Evolutionary conservation across 2,113 vertebrate genomes (phyloP), one percentile per base, ranked within the genome.

Genomic region (Elephantulus edwardii): DNA sequence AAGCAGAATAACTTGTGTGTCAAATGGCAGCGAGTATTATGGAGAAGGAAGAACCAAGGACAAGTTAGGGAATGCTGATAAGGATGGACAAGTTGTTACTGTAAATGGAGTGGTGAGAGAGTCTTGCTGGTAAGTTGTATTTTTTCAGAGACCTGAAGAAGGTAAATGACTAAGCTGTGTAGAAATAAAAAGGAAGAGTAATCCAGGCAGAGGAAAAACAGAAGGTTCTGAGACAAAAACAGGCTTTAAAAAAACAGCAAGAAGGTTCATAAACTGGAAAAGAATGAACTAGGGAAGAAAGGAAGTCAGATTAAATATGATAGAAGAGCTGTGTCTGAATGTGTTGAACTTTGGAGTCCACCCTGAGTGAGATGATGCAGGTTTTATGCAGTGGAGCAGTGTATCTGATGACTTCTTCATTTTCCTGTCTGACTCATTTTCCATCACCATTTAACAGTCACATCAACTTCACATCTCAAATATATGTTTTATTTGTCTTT

Each of bases 361-460:
- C 58, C 12, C 6, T 16, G 28, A 42, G n/a, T 35, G 50, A 89
- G 66, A n/a, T 75, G 3, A 17, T 19, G 22, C 64, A 46, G 22
- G 19, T 46, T 71, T 48, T 56, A 24, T 79, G 44, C 33, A 42
- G 28, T 75, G 42, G 35, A 82, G 24, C 16, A 19, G 6, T 54
- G 16, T 38, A 33, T 38, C 28, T 72, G 33, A 42, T 77, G 40
- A 24, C 87, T 77, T 81, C 60, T 90, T 87, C 30, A 81, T 35
- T 81, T 83, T 70, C 68, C 84, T 91, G 42, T 54, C 75, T 88
- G 22, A 26, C 46, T 89, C 33, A 13, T 72, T 77, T n/a, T 83
- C 79, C 88, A 16, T n/a, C 38, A 13, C 54, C 1, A 16, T 80
- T 60, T 74, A 72, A 52, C 30, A 38, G 19, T 82, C 44, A 40